A percentile compares a stretch with the other conserved stretches of the same genome.
These are phyloP conservation scores for Drosophila lacertosa DNA, from an alignment of 1,140 invertebrate species.

Conservation along the genomic window DNA sequence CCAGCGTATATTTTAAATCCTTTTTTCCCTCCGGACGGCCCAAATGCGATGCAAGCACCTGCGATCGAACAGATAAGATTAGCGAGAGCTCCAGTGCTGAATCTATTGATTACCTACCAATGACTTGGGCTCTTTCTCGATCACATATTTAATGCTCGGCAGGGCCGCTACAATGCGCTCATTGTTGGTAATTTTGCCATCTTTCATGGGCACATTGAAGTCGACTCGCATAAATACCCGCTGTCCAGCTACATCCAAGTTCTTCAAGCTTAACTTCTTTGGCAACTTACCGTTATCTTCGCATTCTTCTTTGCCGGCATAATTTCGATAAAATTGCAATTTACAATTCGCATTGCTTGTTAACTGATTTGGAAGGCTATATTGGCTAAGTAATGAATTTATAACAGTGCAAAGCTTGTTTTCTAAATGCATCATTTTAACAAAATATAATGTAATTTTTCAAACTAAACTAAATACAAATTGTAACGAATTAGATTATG, in stretches of 20 bases:
- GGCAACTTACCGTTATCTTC: not conserved
- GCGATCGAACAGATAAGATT: not conserved
- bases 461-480: not conserved
- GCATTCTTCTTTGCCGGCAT: not conserved
- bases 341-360: not conserved
- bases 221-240: constrained; percentile 96
- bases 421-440: constrained; percentile 7
- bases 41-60: constrained; percentile 96
- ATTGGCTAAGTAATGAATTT: not conserved
- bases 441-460: not conserved
- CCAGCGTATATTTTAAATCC: constrained; percentile 94
- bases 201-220: constrained; percentile 99
- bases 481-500: not conserved
- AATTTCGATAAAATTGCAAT: not conserved
- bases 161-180: constrained; percentile 97
- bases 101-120: constrained; percentile 85
- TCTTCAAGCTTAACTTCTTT: constrained; percentile 93
- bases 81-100: not conserved
- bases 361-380: not conserved
- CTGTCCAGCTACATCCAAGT: constrained; percentile 89
- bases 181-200: constrained; percentile 98
- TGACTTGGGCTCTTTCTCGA: constrained; percentile 96
- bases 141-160: constrained; percentile 95
- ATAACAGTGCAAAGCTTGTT: not conserved
- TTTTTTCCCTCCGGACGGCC: constrained; percentile 96